Evolutionary conservation across 37 sponge, comb jelly and placozoan genomes (phyloP), one percentile per base, ranked within the genome.

Genomic region (Beroe forskalii): DNA sequence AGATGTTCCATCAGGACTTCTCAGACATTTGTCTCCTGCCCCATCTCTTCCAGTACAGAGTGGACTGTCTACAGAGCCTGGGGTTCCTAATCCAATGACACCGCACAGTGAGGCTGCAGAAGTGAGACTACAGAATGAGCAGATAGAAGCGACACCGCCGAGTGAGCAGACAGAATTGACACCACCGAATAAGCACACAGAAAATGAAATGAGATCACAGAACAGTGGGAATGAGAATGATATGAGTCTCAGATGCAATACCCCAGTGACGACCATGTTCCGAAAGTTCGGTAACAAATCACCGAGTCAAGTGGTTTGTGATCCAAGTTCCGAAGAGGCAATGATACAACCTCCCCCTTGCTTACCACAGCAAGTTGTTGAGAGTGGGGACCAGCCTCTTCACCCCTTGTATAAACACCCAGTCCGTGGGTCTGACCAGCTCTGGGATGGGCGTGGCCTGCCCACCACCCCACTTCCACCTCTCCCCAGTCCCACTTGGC

Each of bases 391-490:
- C n/a, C n/a, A n/a, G n/a, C n/a, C n/a, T n/a, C 55, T 69, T 69
- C 17, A 36, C 72, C 39, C 72, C 72, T 32, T 69, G 32, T 32
- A 37, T 69, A 4, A 69, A 69, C 72, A 69, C 72, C 32, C 72
- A 69, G 32, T 69, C 72, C 12, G 72, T 69, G 35, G 72, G 72
- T 2, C 39, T 69, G 72, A 69, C 40, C 6, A 80, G 86, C 86
- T 44, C 86, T 43, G 86, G 30, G 2, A 80, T 22, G 2, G 55
- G 42, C 17, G 19, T 22, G 12, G 0, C 28, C 20, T 4, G 24
- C 42, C 86, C 86, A 23, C 86, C 44, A 38, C 86, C 86, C n/a
- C 86, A 80, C 42, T 80, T 80, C 30, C 37, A 20, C 48, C 44
- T 80, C 30, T 80, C 86, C 9, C 86, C 86, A 1, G 55, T 80